Base-by-base conservation (phyloP, 1,140 invertebrate species). In the Tetraneura akinire region DNA sequence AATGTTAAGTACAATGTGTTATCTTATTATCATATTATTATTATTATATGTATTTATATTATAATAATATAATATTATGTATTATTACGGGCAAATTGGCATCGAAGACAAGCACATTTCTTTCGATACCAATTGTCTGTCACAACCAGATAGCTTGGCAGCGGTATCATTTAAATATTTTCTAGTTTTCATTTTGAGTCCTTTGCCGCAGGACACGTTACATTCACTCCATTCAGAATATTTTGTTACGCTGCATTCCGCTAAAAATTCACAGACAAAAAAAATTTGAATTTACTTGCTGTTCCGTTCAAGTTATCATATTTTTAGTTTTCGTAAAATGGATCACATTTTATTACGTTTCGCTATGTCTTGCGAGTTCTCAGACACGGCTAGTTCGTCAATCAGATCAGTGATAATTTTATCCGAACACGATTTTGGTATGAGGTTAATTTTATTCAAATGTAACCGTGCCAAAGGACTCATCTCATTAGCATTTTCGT, bases 191-290 rank as follows among this genome's bases (percentile, higher is more conserved):
- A 80, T 66, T 42, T 81, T 82, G 60, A 95, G 87, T 3, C 95
- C 95, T 88, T 96, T 96, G 18, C 95, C 95, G 85, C 95, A 96
- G 18, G 88, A 90, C 55, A 94, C 94, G 1, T 94, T 95, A 86
- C 95, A 96, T 1, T 88, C 85, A 23, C 90, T 91, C 93, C 93
- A 96, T 18, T 88, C 84, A 13, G 89, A 89, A 92, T 93, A 96
- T 53, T 88, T 87, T 0, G 90, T 89, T 18, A 94, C 87, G 81
- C 90, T 86, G 82, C 94, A 96, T 82, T 89, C 88, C 21, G 88
- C 80, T 80, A 80, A 13, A 66, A 66, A 64, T 37, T 4, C 8
- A 37, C 32, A 37, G 8, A 37, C 8, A 37, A 3, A 37, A 37
- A 37, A 37, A 4, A 37, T 37, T 37, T 37, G 32, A 4, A 37